phyloP scores from a whole-genome alignment of 1,140 invertebrate genomes.

The Zophobas atratus region DNA sequence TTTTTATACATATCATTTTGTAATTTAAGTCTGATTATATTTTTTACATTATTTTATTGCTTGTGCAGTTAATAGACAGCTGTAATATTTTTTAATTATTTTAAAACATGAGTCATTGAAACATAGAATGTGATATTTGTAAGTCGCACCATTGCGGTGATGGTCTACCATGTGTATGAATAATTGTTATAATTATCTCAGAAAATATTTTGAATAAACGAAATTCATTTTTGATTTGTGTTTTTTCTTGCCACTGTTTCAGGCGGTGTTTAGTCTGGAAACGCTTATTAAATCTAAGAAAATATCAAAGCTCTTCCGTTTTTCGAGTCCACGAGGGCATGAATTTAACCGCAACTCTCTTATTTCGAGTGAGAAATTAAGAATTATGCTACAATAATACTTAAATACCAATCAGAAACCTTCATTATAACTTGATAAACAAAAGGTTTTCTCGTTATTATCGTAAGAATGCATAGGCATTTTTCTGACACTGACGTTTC shows the following conservation, averaged over 20 bases:
- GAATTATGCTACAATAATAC: too few species aligned
- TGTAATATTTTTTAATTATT: conserved; percentile 4
- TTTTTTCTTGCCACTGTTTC: not conserved
- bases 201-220: conserved; percentile 29
- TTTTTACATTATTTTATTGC: conserved; percentile 15
- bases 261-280: too few species aligned
- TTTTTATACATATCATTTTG: conserved; percentile 40
- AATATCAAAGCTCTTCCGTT: too few species aligned
- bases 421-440: too few species aligned
- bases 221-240: not conserved
- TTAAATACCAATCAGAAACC: too few species aligned
- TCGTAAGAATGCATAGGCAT: too few species aligned
- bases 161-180: conserved; percentile 2
- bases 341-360: too few species aligned
- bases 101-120: not conserved
- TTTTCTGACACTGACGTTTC: too few species aligned
- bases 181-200: conserved; percentile 14
- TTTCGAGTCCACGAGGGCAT: too few species aligned
- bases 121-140: conserved; percentile 25
- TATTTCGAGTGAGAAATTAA: too few species aligned
- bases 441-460: too few species aligned
- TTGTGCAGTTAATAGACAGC: conserved; percentile 18
- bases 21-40: conserved; percentile 37
- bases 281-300: too few species aligned
- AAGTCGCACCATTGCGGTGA: conserved; percentile 11